A percentile compares a stretch with the other conserved stretches of the same genome.
Evolutionary conservation across 2,888 invertebrate species (phyloP).

Genomic region (Aproaerema taeniolella): DNA sequence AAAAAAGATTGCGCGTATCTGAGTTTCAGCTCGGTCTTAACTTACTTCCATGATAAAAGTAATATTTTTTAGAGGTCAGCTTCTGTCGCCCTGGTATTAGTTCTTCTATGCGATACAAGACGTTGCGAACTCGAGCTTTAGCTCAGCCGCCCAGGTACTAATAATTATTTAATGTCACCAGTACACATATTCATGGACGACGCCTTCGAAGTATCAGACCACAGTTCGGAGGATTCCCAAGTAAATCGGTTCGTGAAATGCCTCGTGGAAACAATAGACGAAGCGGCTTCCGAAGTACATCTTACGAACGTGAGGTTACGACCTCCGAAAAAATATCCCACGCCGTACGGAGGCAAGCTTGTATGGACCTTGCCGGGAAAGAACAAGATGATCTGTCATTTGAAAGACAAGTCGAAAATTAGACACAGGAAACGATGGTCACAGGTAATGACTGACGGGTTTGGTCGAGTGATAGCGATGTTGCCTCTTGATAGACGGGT

Average conservation of each 20-base stretch:
- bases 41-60: no score
- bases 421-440: constrained; percentile 95
- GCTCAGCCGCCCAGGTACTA: no score
- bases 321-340: constrained; percentile 85
- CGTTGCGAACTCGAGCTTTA: no score
- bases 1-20: no score
- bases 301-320: constrained; percentile 79
- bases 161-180: no score
- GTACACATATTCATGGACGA: constrained; percentile 92
- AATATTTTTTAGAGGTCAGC: no score
- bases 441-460: no score
- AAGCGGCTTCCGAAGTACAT: constrained; percentile 85
- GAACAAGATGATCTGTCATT: constrained; percentile 89
- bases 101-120: no score
- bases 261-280: constrained; percentile 83
- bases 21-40: no score
- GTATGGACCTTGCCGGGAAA: constrained; percentile 91
- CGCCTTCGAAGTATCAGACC: constrained; percentile 82
- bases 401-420: constrained; percentile 93
- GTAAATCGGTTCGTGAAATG: constrained; percentile 89
- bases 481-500: no score
- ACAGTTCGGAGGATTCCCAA: constrained; percentile 82
- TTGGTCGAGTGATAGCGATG: no score
- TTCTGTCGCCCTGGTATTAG: no score
- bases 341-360: constrained; percentile 91